Base-by-base conservation (phyloP, 2,888 invertebrate species). In the Limenitis camilla region DNA sequence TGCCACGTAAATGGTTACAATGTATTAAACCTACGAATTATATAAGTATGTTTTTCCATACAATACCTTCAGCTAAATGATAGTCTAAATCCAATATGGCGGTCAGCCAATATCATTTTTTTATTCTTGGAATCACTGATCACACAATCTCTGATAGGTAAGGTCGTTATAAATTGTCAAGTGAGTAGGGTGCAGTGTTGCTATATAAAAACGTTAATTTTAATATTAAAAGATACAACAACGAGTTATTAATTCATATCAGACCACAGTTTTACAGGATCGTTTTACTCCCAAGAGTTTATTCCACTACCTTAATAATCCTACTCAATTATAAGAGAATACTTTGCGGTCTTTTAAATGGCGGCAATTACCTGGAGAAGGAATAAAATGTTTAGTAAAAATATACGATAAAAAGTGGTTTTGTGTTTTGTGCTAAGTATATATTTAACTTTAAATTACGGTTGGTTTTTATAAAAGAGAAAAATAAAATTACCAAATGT, bases 1-100 rank as follows among this genome's bases (percentile, higher is more conserved):
- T 51, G 45, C 48, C n/a, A 51, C 41, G 36, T 52, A 57, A 57
- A 57, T 52, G 45, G 32, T 49, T 49, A 41, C 36, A 35, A 35
- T 36, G 5, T 36, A 36, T 10, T 36, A 2, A 27, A 44, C 10
- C 5, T 42, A 8, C 30, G 6, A 28, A 45, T 10, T 29, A 36
- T 36, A 9, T 36, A 36, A 10, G 10, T 36, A 36, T 36, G 10
- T 36, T 10, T 36, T 10, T 36, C 9, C 10, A 4, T 36, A 36
- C 10, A 36, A 19, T 19, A 19, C 19, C 19, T 19, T 19, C 1
- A 19, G 19, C 3, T 19, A 19, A 19, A 19, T 19, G 19, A 19
- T 19, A 19, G n/a, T n/a, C n/a, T 19, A 2, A 19, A 1, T 19
- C 2, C 19, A 19, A 19, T 19, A 19, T 19, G 19, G 19, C 19